Evolutionary conservation across 2,113 vertebrate species (phyloP), one percentile per base, ranked within the genome.

Genomic region (Ciconia boyciana): DNA sequence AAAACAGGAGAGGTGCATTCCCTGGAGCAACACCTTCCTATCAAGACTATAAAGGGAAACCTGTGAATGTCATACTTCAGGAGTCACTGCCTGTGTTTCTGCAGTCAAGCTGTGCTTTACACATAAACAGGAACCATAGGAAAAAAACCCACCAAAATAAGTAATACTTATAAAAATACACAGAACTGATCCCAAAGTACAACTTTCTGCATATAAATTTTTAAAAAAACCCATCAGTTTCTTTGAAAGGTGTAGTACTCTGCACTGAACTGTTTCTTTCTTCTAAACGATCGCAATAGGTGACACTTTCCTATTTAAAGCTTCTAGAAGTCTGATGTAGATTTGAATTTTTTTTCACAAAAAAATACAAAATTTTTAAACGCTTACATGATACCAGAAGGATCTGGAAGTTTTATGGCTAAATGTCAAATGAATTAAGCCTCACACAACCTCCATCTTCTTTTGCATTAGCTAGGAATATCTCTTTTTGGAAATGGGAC

Each of bases 91-190:
- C 16, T 34, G 22, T 6, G 17, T 57, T 80, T 65, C 57, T 11
- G 4, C 25, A 32, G 34, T 52, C n/a, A 57, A 57, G 25, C 36
- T 51, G 6, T 62, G 22, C 66, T 79, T 77, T 21, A 89, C 11
- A 39, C 2, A 9, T 22, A 28, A 74, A 81, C 12, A 60, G 17
- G 46, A 83, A 70, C 21, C 1, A 1, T 15, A 36, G 13, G 0
- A 13, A 70, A 80, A 70, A n/a, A 19, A 0, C 0, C 0, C 28
- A 80, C 3, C 6, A 76, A 58, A 82, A 32, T 26, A 86, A 65
- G 9, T 29, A 90, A 83, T 34, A 49, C 7, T n/a, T 60, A 18
- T 2, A 57, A 72, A 82, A 76, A 46, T 17, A 58, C 17, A 55
- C 22, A 83, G 17, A 80, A 80, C 20, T 0, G 1, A 72, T 29